These are phyloP conservation scores for Platorchestia sp. DNA, from an alignment of 1,140 invertebrate genomes.

Conservation along the genomic window DNA sequence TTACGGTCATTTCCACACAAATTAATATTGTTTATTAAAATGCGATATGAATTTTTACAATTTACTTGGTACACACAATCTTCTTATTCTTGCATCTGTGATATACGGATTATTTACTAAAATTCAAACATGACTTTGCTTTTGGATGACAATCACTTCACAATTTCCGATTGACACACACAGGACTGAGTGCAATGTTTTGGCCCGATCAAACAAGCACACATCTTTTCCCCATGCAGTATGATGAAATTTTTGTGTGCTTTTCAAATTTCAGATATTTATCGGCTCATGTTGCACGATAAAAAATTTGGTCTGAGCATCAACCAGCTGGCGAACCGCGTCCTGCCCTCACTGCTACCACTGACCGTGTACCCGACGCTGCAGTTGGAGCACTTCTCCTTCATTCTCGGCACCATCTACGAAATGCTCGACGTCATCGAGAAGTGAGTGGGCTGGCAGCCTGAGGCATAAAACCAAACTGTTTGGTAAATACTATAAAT, in stretches of 20 bases:
- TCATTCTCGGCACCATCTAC: conserved; percentile 89
- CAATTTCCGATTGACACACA: not conserved
- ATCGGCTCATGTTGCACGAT: conserved; percentile 90
- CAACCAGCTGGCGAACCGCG: conserved; percentile 92
- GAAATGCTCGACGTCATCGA: conserved; percentile 95
- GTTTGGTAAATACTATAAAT: too few relatives aligned
- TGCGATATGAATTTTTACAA: not conserved
- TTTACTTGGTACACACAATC: not conserved
- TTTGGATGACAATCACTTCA: not conserved
- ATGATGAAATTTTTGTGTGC: conserved; percentile 37
- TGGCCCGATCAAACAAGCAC: not conserved
- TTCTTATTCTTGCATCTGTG: not conserved
- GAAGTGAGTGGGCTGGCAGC: conserved; percentile 72
- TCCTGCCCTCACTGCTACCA: conserved; percentile 92
- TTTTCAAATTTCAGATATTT: conserved; percentile 81
- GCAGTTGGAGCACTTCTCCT: conserved; percentile 90
- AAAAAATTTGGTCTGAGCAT: conserved; percentile 93
- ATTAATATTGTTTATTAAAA: not conserved
- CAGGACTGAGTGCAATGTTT: not conserved
- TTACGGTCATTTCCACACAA: not conserved
- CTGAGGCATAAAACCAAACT: too few relatives aligned
- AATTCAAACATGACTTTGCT: not conserved
- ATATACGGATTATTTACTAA: not conserved
- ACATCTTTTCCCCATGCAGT: not conserved
- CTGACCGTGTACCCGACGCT: conserved; percentile 92